Evolutionary conservation across 2,888 invertebrate species (phyloP), one percentile per base, ranked within the genome.

Genomic region (Rutpela maculata): DNA sequence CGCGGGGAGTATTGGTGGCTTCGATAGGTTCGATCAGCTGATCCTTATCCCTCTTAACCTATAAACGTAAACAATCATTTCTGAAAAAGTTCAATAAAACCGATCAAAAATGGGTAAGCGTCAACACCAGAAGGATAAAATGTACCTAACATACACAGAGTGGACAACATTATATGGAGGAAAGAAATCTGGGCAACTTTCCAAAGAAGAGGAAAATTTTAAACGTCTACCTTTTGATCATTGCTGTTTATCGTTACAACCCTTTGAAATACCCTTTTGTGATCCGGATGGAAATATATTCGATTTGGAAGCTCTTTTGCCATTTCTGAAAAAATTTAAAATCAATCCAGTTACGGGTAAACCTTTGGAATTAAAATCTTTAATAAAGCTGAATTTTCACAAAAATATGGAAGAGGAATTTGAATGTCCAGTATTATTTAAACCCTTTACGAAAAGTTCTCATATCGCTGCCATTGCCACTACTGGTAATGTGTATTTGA

Each of bases 401-500:
- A 97, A 97, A 89, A 98, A 98, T 91, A 89, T 92, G 65, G 94
- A 96, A 82, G 95, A 92, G 3, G 93, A 96, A 83, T 96, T 95
- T 87, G 98, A 99, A 87, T 99, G 99, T 84, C 99, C 99, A 0
- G 98, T 99, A 5, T 90, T 98, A 26, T 98, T 96, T 87, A 98
- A 98, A 90, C 92, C 94, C 0, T 98, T 99, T 86, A 97, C 97
- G 0, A 97, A 97, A 86, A 97, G 97, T 89, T 97, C 98, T 0
- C 96, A 98, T 86, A 97, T 99, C 88, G 97, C 97, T 22, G 96
- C 97, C 0, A 93, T 99, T 78, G 94, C 93, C 73, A 94, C 94
- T 0, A 98, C 97, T 10, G 99, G 99, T 31, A 99, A 99, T 92
- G 98, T 99, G 0, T 99, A 95, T 89, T 96, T 96, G 0, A 94